Evolutionary conservation across 2,797 vertebrate genomes (phyloP).

Genomic region (Arremon brunneinucha): DNA sequence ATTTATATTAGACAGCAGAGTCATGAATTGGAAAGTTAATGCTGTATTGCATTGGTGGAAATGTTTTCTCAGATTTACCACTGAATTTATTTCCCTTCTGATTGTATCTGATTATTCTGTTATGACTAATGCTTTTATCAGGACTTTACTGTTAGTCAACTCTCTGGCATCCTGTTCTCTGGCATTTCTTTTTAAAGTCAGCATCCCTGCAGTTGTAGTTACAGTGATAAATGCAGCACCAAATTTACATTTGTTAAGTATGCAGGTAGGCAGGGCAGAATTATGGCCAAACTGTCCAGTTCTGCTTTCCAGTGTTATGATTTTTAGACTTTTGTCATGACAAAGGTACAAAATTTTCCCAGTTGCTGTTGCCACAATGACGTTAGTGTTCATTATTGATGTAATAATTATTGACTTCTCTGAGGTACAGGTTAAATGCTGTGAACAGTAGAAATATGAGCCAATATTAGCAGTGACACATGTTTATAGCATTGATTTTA

Average conservation of each 20-base stretch:
- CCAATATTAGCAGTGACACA: constrained; percentile 18
- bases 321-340: neutral
- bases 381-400: neutral
- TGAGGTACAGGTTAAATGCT: constrained; percentile 33
- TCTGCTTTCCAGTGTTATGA: neutral
- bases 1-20: neutral
- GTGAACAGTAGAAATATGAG: constrained; percentile 32
- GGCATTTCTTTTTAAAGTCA: neutral
- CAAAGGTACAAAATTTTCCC: neutral
- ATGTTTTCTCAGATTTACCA: neutral
- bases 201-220: neutral
- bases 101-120: constrained; percentile 21
- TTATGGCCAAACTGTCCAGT: neutral
- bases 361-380: neutral
- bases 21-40: neutral
- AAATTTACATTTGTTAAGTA: neutral
- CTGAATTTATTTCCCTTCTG: neutral
- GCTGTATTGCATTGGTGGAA: neutral
- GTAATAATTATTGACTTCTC: constrained; percentile 22
- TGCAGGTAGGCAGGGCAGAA: neutral
- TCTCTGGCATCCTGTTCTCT: neutral
- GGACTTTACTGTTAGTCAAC: neutral
- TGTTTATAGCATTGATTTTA: constrained; percentile 42
- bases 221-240: neutral
- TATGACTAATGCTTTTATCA: constrained; percentile 20